Evolutionary conservation across 2,113 vertebrate genomes (phyloP).

Genomic region (Colossoma macropomum): DNA sequence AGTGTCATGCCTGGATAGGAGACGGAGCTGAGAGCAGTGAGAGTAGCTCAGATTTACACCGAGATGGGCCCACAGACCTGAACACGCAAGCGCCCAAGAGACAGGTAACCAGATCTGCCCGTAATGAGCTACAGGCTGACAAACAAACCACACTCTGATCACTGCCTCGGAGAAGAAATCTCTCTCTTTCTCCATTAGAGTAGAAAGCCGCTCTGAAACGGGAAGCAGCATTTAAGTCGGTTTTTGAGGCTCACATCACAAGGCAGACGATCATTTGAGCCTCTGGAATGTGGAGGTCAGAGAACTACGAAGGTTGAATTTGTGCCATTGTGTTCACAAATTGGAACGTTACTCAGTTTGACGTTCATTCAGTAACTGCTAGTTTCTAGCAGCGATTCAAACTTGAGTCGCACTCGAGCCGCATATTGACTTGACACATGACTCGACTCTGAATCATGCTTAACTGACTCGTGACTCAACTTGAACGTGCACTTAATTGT

Average conservation of each 20-base stretch:
- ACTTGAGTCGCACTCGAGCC: too few relatives aligned
- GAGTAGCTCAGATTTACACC: conserved; percentile 26
- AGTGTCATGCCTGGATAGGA: neutral
- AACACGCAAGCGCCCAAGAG: conserved; percentile 24
- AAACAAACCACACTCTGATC: conserved; percentile 32
- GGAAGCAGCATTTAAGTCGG: conserved; percentile 28
- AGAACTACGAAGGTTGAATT: neutral
- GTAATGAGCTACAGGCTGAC: conserved; percentile 2
- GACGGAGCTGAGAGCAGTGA: neutral
- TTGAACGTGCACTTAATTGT: too few relatives aligned
- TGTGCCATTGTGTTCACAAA: neutral
- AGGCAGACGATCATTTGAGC: conserved; percentile 25
- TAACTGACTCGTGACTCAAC: too few relatives aligned
- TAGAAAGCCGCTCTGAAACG: conserved; percentile 17
- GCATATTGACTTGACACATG: too few relatives aligned
- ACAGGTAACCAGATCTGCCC: conserved; percentile 21
- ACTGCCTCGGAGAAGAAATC: conserved; percentile 12
- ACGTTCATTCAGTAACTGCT: neutral
- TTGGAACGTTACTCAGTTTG: neutral
- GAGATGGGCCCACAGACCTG: conserved; percentile 18
- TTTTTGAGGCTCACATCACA: neutral
- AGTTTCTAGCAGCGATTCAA: neutral
- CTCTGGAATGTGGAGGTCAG: neutral
- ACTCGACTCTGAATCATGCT: too few relatives aligned
- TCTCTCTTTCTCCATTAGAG: conserved; percentile 22